A percentile compares a stretch with the other conserved stretches of the same genome.
phyloP scores from a whole-genome alignment of 92 coral and sea anemone species.

The Palythoa heliodiscus region DNA sequence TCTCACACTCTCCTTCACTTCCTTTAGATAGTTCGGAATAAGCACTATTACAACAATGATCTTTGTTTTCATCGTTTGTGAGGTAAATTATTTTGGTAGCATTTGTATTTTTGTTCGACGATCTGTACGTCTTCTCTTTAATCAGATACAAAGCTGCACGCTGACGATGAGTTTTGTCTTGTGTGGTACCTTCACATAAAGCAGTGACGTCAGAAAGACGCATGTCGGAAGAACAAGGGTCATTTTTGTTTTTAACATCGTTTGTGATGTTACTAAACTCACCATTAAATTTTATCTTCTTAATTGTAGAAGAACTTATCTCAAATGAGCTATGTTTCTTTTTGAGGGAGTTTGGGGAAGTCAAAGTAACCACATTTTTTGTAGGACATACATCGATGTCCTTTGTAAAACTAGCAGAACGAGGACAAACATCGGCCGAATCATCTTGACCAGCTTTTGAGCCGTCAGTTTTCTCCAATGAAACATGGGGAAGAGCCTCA shows the following conservation, averaged over 20 bases:
- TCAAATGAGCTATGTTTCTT: not conserved
- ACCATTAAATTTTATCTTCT: not conserved
- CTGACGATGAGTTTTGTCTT: not conserved
- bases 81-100: slow-evolving; percentile 27
- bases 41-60: not conserved
- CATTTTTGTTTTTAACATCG: not conserved
- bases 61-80: slow-evolving; percentile 14
- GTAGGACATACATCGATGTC: not conserved
- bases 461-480: not conserved
- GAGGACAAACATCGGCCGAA: not conserved
- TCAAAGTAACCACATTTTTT: not conserved
- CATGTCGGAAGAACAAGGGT: not conserved
- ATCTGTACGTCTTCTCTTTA: not conserved
- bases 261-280: not conserved
- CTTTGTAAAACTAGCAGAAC: not conserved
- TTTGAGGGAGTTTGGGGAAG: not conserved
- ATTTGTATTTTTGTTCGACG: slow-evolving; percentile 11
- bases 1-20: not conserved
- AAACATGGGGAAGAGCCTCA: not conserved
- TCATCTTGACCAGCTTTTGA: not conserved
- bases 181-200: not conserved
- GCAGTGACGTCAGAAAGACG: not conserved
- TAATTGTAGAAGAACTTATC: not conserved
- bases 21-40: not conserved
- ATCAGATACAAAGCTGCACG: slow-evolving; percentile 6